Evolutionary conservation across 2,888 invertebrate species (phyloP), one percentile per base, ranked within the genome.

Genomic region (Drosophila siamana): DNA sequence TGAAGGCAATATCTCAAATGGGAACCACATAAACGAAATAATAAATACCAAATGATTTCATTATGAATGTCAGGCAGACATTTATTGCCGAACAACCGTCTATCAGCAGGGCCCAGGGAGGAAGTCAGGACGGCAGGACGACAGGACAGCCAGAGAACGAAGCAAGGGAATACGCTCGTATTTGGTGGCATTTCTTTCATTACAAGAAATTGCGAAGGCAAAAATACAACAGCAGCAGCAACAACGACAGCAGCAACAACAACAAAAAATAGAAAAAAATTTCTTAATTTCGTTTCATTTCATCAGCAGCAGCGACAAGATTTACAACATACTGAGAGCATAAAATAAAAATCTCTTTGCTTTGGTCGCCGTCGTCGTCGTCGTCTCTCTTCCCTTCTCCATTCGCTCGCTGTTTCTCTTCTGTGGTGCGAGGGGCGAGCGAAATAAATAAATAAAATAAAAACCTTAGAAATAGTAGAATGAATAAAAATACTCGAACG

Each of bases 201-300:
- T 83, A 82, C 83, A 57, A 80, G 78, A 74, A 82, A 85, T 83
- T 80, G 84, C 82, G 48, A 71, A 67, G 66, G 68, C 60, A 68
- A 77, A 79, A 81, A 60, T 52, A 74, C 62, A 46, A 41, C 30
- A 19, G 28, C 36, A 69, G 54, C 24, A 38, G 26, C 66, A 48
- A 68, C 59, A 48, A 26, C 15, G 16, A 24, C 5, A 72, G 62
- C 13, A 11, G 19, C 59, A 46, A 64, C 22, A 38, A 43, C 19
- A 51, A 56, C n/a, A 26, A 24, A 46, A 56, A 33, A 51, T 33
- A 24, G 15, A 24, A 74, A 65, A 70, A 80, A 78, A 85, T 85
- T 85, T 83, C 85, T 83, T 83, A 85, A 83, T 85, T 83, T 85
- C 83, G 80, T 85, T 85, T 83, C 82, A 82, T 83, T 83, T 84